phyloP scores from a whole-genome alignment of 2,888 invertebrate genomes.

The Terebella lapidaria region DNA sequence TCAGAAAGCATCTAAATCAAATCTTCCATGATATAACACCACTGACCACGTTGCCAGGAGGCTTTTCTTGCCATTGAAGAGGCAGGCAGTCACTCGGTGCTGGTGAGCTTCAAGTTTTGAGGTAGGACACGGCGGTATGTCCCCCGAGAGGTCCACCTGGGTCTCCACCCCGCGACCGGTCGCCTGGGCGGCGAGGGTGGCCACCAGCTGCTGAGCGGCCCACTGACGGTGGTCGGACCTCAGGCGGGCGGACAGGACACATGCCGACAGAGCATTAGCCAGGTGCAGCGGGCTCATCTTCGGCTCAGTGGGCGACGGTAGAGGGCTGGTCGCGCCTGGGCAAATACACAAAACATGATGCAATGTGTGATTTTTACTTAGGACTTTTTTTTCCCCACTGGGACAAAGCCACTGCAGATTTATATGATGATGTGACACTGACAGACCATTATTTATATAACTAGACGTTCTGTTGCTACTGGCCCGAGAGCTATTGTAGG shows the following conservation, averaged over 20 bases:
- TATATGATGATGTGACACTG: too few relatives aligned
- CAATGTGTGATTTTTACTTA: too few relatives aligned
- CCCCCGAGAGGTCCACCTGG: conserved; percentile 57
- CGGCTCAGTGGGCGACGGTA: conserved; percentile 9
- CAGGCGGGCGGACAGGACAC: conserved; percentile 60
- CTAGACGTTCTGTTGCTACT: too few relatives aligned
- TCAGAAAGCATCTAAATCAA: too few relatives aligned
- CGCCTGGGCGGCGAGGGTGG: conserved; percentile 26
- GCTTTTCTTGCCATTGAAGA: conserved; percentile 55
- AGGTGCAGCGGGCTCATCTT: conserved; percentile 55
- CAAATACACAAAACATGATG: too few relatives aligned
- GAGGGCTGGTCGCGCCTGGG: neutral
- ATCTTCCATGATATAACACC: neutral
- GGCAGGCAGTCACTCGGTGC: conserved; percentile 56
- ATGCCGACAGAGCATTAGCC: conserved; percentile 62
- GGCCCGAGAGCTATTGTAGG: too few relatives aligned
- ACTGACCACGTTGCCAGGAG: conserved; percentile 58
- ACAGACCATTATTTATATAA: too few relatives aligned
- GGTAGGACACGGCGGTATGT: conserved; percentile 51
- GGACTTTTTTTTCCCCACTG: too few relatives aligned
- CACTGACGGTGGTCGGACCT: conserved; percentile 59
- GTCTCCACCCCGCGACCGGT: conserved; percentile 19
- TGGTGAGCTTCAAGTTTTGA: conserved; percentile 59
- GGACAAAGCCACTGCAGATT: too few relatives aligned
- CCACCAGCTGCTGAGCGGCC: conserved; percentile 62